Conservation (phyloP, 2,113 vertebrate species). For the Bubo scandiacus region DNA sequence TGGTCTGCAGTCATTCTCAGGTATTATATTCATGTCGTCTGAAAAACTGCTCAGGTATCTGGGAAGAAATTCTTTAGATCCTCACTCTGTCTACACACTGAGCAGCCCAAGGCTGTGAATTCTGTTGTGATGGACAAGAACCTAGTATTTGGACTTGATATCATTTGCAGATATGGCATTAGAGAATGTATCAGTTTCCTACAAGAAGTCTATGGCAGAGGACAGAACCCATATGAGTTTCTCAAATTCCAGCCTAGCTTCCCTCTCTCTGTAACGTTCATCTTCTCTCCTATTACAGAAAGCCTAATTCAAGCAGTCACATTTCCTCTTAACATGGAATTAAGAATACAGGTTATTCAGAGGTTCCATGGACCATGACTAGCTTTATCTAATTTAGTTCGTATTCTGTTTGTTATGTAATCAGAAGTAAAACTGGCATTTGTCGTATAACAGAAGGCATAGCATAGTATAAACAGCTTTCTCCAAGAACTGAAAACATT, state of each 20-base stretch:
- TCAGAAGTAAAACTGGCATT: not conserved
- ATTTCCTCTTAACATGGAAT: not conserved
- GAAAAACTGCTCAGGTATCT: not conserved
- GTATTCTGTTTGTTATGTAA: not conserved
- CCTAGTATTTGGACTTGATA: not conserved
- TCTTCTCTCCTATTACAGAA: not conserved
- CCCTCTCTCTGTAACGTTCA: not conserved
- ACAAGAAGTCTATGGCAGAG: not conserved
- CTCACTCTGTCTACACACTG: not conserved
- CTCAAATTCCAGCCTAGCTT: not conserved
- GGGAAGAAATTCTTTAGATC: not conserved
- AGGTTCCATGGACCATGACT: not conserved
- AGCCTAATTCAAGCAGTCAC: not conserved
- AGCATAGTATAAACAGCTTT: not conserved
- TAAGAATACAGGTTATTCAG: not conserved
- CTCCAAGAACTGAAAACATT: not conserved
- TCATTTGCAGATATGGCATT: not conserved
- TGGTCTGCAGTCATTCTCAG: not conserved
- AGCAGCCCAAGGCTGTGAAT: not conserved
- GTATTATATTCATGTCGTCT: not conserved
- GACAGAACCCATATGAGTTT: not conserved
- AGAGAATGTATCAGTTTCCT: not conserved
- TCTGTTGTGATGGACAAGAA: not conserved
- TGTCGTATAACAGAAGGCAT: not conserved
- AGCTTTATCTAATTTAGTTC: not conserved